These are phyloP conservation scores for Cerceris ruficornis DNA, from an alignment of 2,888 invertebrate species.

Conservation along the genomic window DNA sequence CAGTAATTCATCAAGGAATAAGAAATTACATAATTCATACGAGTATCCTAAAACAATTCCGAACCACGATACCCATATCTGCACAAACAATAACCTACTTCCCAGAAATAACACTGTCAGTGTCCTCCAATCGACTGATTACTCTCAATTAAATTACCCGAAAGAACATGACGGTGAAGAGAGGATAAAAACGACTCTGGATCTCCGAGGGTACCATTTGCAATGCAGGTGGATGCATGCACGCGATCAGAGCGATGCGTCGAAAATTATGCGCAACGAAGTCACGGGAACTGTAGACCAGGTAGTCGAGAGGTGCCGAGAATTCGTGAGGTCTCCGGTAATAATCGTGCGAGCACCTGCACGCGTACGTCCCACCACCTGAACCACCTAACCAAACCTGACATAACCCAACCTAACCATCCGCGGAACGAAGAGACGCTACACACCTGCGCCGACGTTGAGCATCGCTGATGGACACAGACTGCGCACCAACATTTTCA, in stretches of 20 bases:
- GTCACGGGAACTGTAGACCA: constrained; percentile 29
- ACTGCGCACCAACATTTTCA: constrained; percentile 43
- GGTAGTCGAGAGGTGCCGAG: constrained; percentile 18
- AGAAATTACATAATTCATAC: too few relatives aligned
- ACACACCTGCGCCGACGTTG: constrained; percentile 51
- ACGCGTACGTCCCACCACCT: constrained; percentile 32
- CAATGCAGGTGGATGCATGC: constrained; percentile 3
- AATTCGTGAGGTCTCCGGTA: constrained; percentile 34
- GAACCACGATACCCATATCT: too few relatives aligned
- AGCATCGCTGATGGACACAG: neutral
- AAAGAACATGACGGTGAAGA: too few relatives aligned
- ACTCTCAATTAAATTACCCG: too few relatives aligned
- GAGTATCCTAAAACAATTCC: too few relatives aligned
- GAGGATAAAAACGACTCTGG: neutral
- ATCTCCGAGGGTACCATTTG: neutral
- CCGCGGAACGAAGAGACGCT: constrained; percentile 23
- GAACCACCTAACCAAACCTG: constrained; percentile 48
- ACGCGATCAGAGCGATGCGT: constrained; percentile 10
- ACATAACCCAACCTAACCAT: constrained; percentile 36
- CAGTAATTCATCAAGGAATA: too few relatives aligned
- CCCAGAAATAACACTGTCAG: too few relatives aligned
- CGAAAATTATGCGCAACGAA: constrained; percentile 28
- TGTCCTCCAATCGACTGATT: too few relatives aligned
- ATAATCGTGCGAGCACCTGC: constrained; percentile 49
- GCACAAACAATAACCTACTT: too few relatives aligned